Evolutionary conservation across 2,113 vertebrate species (phyloP).

Genomic region (Motacilla alba): DNA sequence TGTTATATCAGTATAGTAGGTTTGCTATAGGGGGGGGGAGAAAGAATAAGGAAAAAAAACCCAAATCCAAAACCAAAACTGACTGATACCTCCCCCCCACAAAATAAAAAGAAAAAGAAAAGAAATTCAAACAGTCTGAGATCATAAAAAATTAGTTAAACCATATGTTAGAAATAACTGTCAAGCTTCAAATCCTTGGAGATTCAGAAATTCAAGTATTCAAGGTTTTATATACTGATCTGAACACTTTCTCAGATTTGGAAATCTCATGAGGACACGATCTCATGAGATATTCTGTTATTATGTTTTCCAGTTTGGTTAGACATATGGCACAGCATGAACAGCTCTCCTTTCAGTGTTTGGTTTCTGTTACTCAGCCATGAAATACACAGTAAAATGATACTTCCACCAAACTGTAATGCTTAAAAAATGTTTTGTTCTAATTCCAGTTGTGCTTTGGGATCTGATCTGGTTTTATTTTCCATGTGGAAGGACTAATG

Average conservation of each 20-base stretch:
- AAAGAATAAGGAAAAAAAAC: neutral
- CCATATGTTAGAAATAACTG: neutral
- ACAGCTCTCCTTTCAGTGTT: neutral
- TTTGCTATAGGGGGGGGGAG: neutral
- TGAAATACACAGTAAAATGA: constrained; percentile 3
- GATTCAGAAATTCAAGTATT: neutral
- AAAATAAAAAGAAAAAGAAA: neutral
- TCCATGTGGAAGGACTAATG: neutral
- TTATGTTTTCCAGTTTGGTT: constrained; percentile 6
- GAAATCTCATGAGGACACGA: neutral
- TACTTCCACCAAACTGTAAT: neutral
- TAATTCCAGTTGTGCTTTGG: neutral
- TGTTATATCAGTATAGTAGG: neutral
- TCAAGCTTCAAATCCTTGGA: neutral
- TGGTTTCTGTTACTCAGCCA: constrained; percentile 24
- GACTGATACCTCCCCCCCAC: neutral
- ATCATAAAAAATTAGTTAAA: neutral
- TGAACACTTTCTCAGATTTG: neutral
- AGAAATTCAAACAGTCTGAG: neutral
- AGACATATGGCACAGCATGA: neutral
- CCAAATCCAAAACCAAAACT: neutral
- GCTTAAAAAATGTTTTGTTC: neutral
- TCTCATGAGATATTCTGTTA: neutral
- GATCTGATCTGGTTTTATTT: neutral
- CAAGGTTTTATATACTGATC: neutral